Base-by-base conservation (phyloP, 2,113 vertebrate species). In the Alces alces region DNA sequence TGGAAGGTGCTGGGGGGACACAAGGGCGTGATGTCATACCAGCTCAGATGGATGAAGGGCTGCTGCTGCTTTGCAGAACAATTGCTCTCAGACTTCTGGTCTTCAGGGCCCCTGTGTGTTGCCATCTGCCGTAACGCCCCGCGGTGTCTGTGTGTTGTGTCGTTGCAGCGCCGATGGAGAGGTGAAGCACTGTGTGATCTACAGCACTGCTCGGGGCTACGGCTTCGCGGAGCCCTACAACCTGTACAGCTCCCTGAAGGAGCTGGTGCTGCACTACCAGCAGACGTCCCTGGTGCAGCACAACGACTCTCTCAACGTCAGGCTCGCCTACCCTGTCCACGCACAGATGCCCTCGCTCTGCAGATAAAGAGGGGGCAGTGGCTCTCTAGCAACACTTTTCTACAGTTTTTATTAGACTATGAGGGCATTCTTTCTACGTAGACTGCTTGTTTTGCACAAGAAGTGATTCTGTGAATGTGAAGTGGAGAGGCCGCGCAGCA, bases 381-480 rank as follows among this genome's bases (percentile, higher is more conserved):
- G 98, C 98, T 98, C 98, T 98, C 98, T 95, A 97, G 97, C 98
- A 98, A 25, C 12, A 98, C 98, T 97, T 99, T 99, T 98, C 98
- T 99, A 98, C 98, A 8, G 86, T 99, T 99, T 99, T 99, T 99
- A 99, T 98, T 98, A 99, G 98, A 99, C 98, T 98, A 70, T 36
- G 99, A 99, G 99, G 99, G 99, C 99, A 99, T 99, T 99, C 99
- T 99, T 99, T 99, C 99, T 99, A 99, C 99, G 98, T 99, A 99
- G 99, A 99, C 99, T 99, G 99, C 99, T 99, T 99, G 99, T 99
- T 99, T 99, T 99, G 99, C 99, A 99, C 99, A 99, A 99, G 99
- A 99, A 99, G 99, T 99, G 99, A 99, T 99, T 99, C 99, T 99
- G 99, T 99, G 99, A 99, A 99, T 99, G 99, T 99, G 99, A 99